Base-by-base conservation (phyloP, 2,888 invertebrate genomes). In the Ashinkailepas kermadecensis region DNA sequence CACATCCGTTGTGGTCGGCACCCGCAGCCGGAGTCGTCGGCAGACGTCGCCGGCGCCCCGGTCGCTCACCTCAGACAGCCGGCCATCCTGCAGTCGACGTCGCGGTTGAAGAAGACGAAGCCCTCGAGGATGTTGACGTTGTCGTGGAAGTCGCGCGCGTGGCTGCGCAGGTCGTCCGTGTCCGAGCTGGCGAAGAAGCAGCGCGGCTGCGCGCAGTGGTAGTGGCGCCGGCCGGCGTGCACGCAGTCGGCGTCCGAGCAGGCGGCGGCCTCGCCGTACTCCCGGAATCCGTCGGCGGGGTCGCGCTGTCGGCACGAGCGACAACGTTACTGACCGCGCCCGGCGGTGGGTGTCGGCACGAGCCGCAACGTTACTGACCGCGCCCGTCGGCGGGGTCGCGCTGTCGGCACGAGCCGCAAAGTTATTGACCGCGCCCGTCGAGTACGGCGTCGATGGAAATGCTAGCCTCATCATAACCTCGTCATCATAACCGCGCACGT, bases 81-180 rank as follows among this genome's bases (percentile, higher is more conserved):
- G 4, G 89, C 87, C 67, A 92, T 87, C 59, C 92, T 89, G 86
- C 94, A 94, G 86, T 93, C 92, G 25, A 92, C 90, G 86, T 91
- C 91, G 81, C 89, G 90, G 86, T 94, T 93, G 87, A 93, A 96
- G 87, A 94, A 94, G 83, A 94, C 93, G 86, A 95, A 96, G 0
- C 95, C 94, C 80, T 95, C 94, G 65, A 94, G 88, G 81, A 96
- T 93, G 85, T 93, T 93, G 78, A 92, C 91, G 85, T 93, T 92
- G 84, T 93, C 93, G 87, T 96, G 96, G 85, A 94, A 94, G 87
- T 95, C 95, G 86, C 93, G 92, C 87, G 94, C 92, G 86, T 96
- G 96, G 85, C 93, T 91, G 83, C 93, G 91, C 85, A 96, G 90
- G 65, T 93, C 91, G 83, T 93, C 92, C 82, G 93, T 92, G 80